Percentiles rank a stretch among this genome's conserved stretches.
Evolutionary conservation across 2,797 vertebrate species (phyloP).

Genomic region (Serranus cabrilla): DNA sequence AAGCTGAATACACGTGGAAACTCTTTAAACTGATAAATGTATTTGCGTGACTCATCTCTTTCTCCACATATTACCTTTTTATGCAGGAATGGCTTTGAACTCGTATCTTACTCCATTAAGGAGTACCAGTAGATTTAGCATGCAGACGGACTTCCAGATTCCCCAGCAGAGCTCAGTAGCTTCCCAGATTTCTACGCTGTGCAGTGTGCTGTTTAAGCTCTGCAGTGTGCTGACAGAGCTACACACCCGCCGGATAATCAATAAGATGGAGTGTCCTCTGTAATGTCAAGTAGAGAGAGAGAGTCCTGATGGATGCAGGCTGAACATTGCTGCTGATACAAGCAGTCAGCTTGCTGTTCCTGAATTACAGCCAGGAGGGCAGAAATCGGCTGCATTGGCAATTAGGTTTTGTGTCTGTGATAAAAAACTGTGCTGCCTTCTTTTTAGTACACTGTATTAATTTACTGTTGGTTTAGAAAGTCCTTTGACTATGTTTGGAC

Average conservation of each 20-base stretch:
- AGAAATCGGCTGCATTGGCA: not conserved
- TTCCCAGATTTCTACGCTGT: not conserved
- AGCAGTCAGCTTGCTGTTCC: not conserved
- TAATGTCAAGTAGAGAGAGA: not conserved
- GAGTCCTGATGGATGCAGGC: slow-evolving; percentile 28
- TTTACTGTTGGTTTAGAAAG: not conserved
- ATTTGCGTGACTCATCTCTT: not conserved
- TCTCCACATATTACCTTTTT: not conserved
- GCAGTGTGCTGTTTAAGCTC: not conserved
- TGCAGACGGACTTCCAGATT: not conserved
- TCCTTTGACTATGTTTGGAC: not conserved
- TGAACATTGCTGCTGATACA: slow-evolving; percentile 1
- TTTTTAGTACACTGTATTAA: not conserved
- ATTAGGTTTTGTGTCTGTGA: not conserved
- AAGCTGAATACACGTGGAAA: not conserved
- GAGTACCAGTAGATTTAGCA: not conserved
- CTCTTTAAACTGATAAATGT: not conserved
- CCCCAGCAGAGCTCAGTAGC: not conserved
- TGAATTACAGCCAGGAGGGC: not conserved
- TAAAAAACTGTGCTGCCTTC: not conserved
- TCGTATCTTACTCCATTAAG: not conserved
- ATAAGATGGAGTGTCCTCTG: slow-evolving; percentile 27
- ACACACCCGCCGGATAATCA: slow-evolving; percentile 8
- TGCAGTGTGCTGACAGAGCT: slow-evolving; percentile 17
- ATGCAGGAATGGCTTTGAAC: too few species aligned